Conservation (phyloP, 2,888 invertebrate genomes). For the Terebella lapidaria region DNA sequence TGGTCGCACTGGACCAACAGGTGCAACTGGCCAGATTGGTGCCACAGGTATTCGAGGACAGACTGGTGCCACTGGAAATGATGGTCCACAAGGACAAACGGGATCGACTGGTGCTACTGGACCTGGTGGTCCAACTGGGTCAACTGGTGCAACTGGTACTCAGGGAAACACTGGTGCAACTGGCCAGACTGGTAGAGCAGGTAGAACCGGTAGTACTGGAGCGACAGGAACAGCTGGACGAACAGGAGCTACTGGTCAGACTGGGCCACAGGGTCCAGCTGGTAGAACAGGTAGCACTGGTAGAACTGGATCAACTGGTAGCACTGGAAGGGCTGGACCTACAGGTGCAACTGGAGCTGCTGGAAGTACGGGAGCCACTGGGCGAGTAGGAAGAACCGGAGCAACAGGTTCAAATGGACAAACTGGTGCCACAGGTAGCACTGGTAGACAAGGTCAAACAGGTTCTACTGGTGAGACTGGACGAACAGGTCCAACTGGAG, state of each 20-base stretch:
- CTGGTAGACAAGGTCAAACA: background rate
- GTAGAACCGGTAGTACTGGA: constrained; percentile 29
- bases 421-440: background rate
- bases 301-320: constrained; percentile 9
- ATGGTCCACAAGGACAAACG: constrained; percentile 9
- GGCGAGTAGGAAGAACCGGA: constrained; percentile 16
- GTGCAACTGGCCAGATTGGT: constrained; percentile 6
- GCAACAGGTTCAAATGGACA: constrained; percentile 13
- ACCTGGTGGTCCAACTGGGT: background rate
- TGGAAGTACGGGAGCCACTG: constrained; percentile 3
- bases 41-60: constrained; percentile 1
- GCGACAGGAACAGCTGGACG: constrained; percentile 24
- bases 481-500: constrained; percentile 6
- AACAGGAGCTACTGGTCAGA: background rate
- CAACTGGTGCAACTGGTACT: constrained; percentile 11
- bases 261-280: background rate
- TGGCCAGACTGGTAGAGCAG: constrained; percentile 24
- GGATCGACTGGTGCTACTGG: constrained; percentile 10
- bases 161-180: constrained; percentile 9
- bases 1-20: constrained; percentile 1
- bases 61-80: constrained; percentile 7
- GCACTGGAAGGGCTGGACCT: constrained; percentile 3
- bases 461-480: constrained; percentile 10
- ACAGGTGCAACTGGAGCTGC: constrained; percentile 6
- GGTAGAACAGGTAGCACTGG: constrained; percentile 1